Base-by-base conservation (phyloP, 2,888 invertebrate species). In the Drosophila putrida region DNA sequence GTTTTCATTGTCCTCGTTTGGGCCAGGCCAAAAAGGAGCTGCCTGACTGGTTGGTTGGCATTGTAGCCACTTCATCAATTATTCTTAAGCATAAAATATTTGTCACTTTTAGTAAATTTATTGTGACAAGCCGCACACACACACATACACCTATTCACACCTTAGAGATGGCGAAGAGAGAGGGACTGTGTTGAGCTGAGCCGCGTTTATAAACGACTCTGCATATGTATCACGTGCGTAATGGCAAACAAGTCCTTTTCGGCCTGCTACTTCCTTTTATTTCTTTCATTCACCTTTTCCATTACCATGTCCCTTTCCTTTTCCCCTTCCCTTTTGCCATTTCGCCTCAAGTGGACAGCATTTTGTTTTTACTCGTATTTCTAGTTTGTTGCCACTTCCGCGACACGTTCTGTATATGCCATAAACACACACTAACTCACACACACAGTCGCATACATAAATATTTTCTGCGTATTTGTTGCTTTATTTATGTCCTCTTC, bases 21-120 rank as follows among this genome's bases (percentile, higher is more conserved):
- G 38, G 51, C 55, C 33, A 35, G 65, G 51, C 58, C 54, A 41
- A 68, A 68, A 62, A 59, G 35, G 60, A 53, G 9, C 31, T 31
- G 28, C 28, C 8, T 28, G 51, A 9, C 39, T 57, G 39, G 53
- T 47, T 27, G 46, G 55, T 44, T 59, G 61, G 27, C 77, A 75
- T 73, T 75, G 78, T 75, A 84, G 82, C 79, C 81, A 88, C 88
- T 89, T 90, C 90, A 90, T 88, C 89, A 90, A 90, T 88, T 90
- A 89, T 88, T 78, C 86, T 90, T 90, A 88, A 88, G 88, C 83
- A 88, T 88, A 78, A 89, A 90, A 90, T 89, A 90, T 89, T 89
- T 88, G 88, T 90, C 90, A 90, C 86, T 89, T 90, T 90, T 89
- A 83, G 69, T 89, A 83, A 88, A 88, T 88, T 88, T 90, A 88